Conservation (phyloP, 2,113 vertebrate genomes). For the Peromyscus polionotus region DNA sequence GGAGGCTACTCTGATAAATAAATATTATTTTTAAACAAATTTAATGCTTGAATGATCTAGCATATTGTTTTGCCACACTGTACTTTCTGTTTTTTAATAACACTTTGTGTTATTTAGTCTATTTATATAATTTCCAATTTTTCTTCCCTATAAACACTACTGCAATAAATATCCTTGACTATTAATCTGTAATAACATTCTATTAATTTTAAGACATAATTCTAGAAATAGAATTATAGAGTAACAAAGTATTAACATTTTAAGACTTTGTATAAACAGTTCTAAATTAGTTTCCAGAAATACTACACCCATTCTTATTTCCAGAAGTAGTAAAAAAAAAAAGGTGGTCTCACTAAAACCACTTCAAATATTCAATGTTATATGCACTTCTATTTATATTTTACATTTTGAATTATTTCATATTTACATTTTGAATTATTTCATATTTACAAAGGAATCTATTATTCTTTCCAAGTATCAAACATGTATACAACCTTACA, state of each 20-base stretch:
- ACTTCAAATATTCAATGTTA: background rate
- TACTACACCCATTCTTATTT: background rate
- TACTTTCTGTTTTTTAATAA: background rate
- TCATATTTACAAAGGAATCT: constrained; percentile 1
- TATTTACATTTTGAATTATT: background rate
- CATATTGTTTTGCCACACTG: constrained; percentile 47
- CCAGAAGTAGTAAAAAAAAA: background rate
- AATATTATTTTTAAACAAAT: constrained; percentile 69
- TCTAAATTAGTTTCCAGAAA: constrained; percentile 63
- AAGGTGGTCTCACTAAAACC: background rate
- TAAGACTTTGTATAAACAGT: constrained; percentile 68
- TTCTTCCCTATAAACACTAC: constrained; percentile 35
- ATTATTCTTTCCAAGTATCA: constrained; percentile 36
- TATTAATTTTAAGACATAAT: constrained; percentile 71
- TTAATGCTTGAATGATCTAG: constrained; percentile 63
- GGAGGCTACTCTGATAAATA: constrained; percentile 47
- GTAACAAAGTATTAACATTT: constrained; percentile 45
- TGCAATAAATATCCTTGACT: constrained; percentile 48
- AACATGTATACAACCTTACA: constrained; percentile 18
- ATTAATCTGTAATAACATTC: constrained; percentile 58
- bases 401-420: background rate
- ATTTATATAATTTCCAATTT: constrained; percentile 62
- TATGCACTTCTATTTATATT: background rate
- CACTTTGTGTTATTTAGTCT: constrained; percentile 2
- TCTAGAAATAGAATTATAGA: constrained; percentile 52